phyloP scores from a whole-genome alignment of 1,140 invertebrate species.

The Eumaeus atala region DNA sequence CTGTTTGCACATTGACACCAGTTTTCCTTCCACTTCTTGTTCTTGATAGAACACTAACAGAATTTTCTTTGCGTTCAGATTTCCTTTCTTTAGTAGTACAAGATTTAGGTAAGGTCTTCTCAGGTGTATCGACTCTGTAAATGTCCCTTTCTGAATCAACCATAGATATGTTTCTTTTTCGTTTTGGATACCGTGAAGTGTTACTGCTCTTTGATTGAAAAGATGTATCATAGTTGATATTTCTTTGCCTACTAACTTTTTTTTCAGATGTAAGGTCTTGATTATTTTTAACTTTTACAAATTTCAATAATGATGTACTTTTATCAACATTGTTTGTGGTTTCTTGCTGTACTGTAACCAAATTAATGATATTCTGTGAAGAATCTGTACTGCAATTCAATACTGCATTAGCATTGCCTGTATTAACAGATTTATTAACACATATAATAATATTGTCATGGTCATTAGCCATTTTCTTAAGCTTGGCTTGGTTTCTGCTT shows the following conservation, averaged over 20 bases:
- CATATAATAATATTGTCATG: constrained; percentile 40
- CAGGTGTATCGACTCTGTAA: constrained; percentile 17
- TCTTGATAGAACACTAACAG: constrained; percentile 35
- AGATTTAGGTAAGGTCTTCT: constrained; percentile 25
- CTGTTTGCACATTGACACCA: constrained; percentile 27
- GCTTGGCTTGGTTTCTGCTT: constrained; percentile 40
- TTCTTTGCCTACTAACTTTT: constrained; percentile 23
- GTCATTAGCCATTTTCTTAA: constrained; percentile 29
- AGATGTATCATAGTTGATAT: constrained; percentile 39
- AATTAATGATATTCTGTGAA: constrained; percentile 54
- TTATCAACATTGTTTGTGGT: constrained; percentile 37
- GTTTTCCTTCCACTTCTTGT: constrained; percentile 51
- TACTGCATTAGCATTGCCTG: constrained; percentile 27
- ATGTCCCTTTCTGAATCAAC: constrained; percentile 16
- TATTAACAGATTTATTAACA: constrained; percentile 51
- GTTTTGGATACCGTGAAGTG: constrained; percentile 53
- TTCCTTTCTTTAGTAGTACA: constrained; percentile 32
- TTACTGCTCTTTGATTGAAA: constrained; percentile 44
- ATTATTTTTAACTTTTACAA: constrained; percentile 36
- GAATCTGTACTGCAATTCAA: constrained; percentile 55
- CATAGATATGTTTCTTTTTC: constrained; percentile 32
- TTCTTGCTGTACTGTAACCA: constrained; percentile 43
- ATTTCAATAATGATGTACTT: constrained; percentile 50
- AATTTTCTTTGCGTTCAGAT: constrained; percentile 45
- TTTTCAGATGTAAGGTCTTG: constrained; percentile 25